A percentile compares a stretch with the other conserved stretches of the same genome.
phyloP scores from a whole-genome alignment of 2,113 vertebrate genomes.

The Galemys pyrenaicus region DNA sequence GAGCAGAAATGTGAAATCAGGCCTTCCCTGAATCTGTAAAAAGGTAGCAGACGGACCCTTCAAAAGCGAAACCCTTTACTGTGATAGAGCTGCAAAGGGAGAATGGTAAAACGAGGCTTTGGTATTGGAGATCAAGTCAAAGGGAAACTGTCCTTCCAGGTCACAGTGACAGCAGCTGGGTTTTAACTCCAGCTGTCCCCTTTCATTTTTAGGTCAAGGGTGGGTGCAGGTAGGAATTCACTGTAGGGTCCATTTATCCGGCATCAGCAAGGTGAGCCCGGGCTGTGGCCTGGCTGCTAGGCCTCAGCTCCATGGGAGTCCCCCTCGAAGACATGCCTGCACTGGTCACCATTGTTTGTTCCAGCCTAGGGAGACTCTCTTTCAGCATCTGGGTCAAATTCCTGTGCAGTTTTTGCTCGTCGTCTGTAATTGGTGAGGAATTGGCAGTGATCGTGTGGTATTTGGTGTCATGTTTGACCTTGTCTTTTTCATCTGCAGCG shows the following conservation, averaged over 20 bases:
- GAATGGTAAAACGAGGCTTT: not conserved
- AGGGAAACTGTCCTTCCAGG: not conserved
- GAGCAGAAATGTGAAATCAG: not conserved
- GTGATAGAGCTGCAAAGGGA: not conserved
- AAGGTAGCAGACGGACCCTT: not conserved
- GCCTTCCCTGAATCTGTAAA: not conserved
- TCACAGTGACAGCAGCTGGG: not conserved
- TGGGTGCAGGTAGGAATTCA: not conserved
- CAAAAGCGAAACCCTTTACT: not conserved
- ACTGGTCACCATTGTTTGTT: accelerated
- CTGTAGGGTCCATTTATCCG: accelerated
- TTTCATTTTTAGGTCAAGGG: not conserved
- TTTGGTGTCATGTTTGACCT: not conserved
- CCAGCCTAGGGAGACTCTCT: not conserved
- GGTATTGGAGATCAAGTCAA: not conserved
- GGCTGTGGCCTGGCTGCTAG: not conserved
- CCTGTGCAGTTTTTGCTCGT: not conserved
- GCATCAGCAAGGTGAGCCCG: accelerated
- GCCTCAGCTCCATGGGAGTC: not conserved
- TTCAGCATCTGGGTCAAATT: not conserved
- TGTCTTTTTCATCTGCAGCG: not conserved
- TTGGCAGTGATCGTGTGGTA: accelerated
- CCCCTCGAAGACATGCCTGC: accelerated
- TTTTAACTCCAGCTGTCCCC: not conserved
- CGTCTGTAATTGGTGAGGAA: accelerated